phyloP scores from a whole-genome alignment of 30 jellyfish, hydroid and myxozoan species.

The Catostylus mosaicus region DNA sequence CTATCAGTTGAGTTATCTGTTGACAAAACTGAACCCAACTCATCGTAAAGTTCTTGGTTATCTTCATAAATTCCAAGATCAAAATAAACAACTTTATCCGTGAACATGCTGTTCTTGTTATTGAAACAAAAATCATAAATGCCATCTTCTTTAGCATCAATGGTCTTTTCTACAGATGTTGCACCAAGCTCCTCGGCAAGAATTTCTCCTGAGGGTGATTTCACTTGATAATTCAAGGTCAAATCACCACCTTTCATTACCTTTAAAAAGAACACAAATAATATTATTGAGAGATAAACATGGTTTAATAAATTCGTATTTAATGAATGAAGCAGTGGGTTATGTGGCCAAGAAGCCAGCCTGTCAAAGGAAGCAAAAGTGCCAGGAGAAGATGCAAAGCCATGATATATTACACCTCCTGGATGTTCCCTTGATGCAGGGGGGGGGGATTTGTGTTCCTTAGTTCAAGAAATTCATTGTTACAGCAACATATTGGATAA shows the following conservation, averaged over 20 bases:
- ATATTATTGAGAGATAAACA: not conserved
- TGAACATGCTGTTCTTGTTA: conserved; percentile 67
- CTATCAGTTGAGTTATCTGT: conserved; percentile 34
- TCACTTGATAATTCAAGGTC: conserved; percentile 34
- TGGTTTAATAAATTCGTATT: not conserved
- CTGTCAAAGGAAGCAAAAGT: too few relatives aligned
- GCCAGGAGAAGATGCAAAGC: too few relatives aligned
- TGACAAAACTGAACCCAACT: conserved; percentile 6
- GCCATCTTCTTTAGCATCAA: conserved; percentile 79
- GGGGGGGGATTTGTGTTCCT: too few relatives aligned
- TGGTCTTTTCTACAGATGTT: conserved; percentile 61
- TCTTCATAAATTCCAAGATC: conserved; percentile 84
- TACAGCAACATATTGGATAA: too few relatives aligned
- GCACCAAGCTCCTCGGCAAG: conserved; percentile 58
- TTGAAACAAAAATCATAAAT: conserved; percentile 82
- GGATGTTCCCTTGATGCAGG: too few relatives aligned
- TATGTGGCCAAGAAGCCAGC: too few relatives aligned
- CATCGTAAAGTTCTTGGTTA: conserved; percentile 11
- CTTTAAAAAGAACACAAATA: conserved; percentile 11
- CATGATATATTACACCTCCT: too few relatives aligned
- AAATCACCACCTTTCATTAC: conserved; percentile 88
- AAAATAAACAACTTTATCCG: conserved; percentile 85
- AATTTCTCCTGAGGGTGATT: conserved; percentile 71
- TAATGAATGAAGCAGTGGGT: too few relatives aligned
- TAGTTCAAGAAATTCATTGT: too few relatives aligned